Evolutionary conservation across 1,140 invertebrate genomes (phyloP).

Genomic region (Antheraea pernyi): DNA sequence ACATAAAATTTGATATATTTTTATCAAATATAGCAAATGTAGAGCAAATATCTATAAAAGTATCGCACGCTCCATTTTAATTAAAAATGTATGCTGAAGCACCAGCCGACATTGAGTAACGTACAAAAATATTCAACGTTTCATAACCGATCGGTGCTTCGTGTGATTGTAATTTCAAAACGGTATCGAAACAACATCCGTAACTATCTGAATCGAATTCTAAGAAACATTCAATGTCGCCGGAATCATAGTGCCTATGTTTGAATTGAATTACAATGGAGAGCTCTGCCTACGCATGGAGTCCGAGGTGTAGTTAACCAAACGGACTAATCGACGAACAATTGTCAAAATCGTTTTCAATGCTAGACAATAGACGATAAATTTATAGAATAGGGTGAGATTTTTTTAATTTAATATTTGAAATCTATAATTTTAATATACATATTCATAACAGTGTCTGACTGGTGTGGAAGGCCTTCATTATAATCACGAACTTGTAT

Average conservation of each 20-base stretch:
- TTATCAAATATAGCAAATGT: slow-evolving; percentile 7
- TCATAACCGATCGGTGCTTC: slow-evolving; percentile 26
- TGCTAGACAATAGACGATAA: slow-evolving; percentile 39
- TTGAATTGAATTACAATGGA: slow-evolving; percentile 56
- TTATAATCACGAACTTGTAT: slow-evolving; percentile 43
- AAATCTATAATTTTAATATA: slow-evolving; percentile 44
- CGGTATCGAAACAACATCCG: slow-evolving; percentile 53
- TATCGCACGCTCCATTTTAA: slow-evolving; percentile 16
- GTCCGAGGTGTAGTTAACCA: slow-evolving; percentile 17
- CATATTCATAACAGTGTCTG: slow-evolving; percentile 41
- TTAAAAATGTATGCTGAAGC: slow-evolving; percentile 12
- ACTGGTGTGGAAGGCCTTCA: slow-evolving; percentile 48
- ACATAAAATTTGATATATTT: background rate
- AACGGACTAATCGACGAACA: slow-evolving; percentile 21
- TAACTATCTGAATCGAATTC: slow-evolving; percentile 62
- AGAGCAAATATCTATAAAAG: slow-evolving; percentile 12
- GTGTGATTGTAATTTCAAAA: slow-evolving; percentile 55
- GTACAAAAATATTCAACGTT: slow-evolving; percentile 29
- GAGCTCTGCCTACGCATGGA: slow-evolving; percentile 43
- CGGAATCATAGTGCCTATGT: slow-evolving; percentile 48
- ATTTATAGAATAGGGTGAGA: slow-evolving; percentile 35
- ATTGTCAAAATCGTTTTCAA: slow-evolving; percentile 38
- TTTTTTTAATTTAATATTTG: background rate
- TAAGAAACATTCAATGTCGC: slow-evolving; percentile 63
- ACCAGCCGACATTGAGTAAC: slow-evolving; percentile 20